These are phyloP conservation scores for Leucoraja erinaceus DNA, from an alignment of 2,113 vertebrate genomes.

Conservation along the genomic window DNA sequence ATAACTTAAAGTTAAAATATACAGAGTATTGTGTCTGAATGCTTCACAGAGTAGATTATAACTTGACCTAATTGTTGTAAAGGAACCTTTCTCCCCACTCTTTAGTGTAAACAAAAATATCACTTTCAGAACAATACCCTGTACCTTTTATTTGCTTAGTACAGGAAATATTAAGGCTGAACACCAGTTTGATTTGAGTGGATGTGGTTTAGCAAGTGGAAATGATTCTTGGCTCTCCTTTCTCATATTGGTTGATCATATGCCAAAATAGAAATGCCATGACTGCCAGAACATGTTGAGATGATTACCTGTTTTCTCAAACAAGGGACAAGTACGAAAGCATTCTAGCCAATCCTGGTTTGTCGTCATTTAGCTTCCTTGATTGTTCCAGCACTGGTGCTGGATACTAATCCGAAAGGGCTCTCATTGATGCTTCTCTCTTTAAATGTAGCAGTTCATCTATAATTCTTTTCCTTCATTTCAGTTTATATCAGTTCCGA, in stretches of 20 bases:
- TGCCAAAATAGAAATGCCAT: background rate
- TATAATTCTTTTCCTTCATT: background rate
- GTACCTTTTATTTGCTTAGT: background rate
- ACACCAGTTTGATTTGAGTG: background rate
- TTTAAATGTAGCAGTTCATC: background rate
- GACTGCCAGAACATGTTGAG: background rate
- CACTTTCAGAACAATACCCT: background rate
- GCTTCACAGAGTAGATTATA: background rate
- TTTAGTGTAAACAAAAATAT: background rate
- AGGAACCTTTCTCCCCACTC: background rate
- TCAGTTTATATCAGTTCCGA: too few species aligned
- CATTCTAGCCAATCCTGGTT: background rate
- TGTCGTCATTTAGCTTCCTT: background rate
- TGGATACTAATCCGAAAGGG: background rate
- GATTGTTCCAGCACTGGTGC: background rate
- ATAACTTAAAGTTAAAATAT: background rate
- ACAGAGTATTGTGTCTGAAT: background rate
- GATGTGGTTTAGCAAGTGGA: background rate
- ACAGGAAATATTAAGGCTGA: background rate
- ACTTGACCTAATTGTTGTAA: background rate
- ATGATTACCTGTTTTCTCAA: background rate
- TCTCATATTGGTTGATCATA: background rate
- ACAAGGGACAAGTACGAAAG: background rate
- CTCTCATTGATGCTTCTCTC: background rate
- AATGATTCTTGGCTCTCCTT: background rate